Percentiles rank a stretch among this genome's conserved stretches.
phyloP scores from a whole-genome alignment of 30 jellyfish, hydroid and myxozoan genomes.

The Clytia hemisphaerica region DNA sequence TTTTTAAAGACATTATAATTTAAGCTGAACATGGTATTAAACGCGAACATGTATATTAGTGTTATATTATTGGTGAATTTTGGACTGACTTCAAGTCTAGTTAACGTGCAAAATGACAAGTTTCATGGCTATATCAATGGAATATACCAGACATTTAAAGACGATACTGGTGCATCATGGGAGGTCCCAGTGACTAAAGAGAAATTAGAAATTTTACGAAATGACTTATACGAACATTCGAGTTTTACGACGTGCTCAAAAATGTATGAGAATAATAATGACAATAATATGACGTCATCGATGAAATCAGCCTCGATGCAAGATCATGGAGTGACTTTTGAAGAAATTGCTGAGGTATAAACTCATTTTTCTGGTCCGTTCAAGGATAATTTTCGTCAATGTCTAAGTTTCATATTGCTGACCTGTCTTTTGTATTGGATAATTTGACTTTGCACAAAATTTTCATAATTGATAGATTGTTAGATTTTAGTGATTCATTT shows the following conservation, averaged over 20 bases:
- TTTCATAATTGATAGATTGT: neutral
- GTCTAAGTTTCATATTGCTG: neutral
- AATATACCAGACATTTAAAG: slow-evolving; percentile 2
- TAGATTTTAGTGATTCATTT: too few species aligned
- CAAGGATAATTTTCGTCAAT: neutral
- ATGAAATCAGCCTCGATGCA: too few species aligned
- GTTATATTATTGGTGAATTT: too few species aligned
- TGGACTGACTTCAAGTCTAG: too few species aligned
- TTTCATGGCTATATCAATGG: too few species aligned
- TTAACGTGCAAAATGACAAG: too few species aligned
- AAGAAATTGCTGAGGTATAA: slow-evolving; percentile 26
- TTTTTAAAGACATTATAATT: too few species aligned
- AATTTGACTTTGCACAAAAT: neutral
- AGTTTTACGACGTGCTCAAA: slow-evolving; percentile 6
- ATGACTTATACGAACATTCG: neutral
- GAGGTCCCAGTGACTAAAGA: neutral
- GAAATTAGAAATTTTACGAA: slow-evolving; percentile 8
- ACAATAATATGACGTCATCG: neutral
- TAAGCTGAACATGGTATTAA: too few species aligned
- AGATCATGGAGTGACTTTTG: neutral
- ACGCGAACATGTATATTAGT: too few species aligned
- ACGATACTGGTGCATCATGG: slow-evolving; percentile 6
- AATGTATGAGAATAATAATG: neutral
- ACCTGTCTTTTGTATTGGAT: neutral
- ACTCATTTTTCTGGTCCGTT: neutral